Conservation (phyloP, 2,113 vertebrate species). For the Mus spicilegus region DNA sequence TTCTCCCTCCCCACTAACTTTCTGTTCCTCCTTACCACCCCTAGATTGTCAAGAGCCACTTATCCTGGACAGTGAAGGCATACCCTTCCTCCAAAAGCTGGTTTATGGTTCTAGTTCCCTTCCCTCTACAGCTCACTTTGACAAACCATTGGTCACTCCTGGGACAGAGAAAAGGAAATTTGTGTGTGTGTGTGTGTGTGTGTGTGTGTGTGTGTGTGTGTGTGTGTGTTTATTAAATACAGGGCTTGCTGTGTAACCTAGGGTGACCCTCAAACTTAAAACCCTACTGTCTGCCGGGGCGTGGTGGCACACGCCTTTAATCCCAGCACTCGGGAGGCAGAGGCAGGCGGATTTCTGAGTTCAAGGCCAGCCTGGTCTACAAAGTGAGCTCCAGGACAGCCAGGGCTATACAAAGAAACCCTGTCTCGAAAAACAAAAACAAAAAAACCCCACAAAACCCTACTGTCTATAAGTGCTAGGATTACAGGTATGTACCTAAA, state of each 20-base stretch:
- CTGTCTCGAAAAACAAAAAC: too few relatives aligned
- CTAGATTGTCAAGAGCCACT: neutral
- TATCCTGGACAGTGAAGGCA: neutral
- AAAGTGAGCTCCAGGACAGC: too few relatives aligned
- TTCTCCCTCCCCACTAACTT: neutral
- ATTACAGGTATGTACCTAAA: neutral
- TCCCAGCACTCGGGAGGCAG: too few relatives aligned
- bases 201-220: neutral
- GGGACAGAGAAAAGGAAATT: neutral
- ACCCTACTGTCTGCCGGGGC: neutral
- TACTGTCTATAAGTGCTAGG: neutral
- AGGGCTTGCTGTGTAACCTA: neutral
- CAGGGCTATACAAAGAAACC: too few relatives aligned
- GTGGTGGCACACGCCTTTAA: too few relatives aligned
- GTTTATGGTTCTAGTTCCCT: neutral
- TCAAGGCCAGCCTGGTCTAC: too few relatives aligned
- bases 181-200: neutral
- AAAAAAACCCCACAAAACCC: neutral
- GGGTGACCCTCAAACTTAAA: neutral
- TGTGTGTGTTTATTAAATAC: neutral
- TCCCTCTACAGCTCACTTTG: constrained; percentile 11
- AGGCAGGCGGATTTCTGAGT: too few relatives aligned
- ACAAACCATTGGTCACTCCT: constrained; percentile 6
- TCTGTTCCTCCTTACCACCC: neutral
- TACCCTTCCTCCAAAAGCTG: neutral